Conservation (phyloP, 2,888 invertebrate species). For the Clanis bilineata region DNA sequence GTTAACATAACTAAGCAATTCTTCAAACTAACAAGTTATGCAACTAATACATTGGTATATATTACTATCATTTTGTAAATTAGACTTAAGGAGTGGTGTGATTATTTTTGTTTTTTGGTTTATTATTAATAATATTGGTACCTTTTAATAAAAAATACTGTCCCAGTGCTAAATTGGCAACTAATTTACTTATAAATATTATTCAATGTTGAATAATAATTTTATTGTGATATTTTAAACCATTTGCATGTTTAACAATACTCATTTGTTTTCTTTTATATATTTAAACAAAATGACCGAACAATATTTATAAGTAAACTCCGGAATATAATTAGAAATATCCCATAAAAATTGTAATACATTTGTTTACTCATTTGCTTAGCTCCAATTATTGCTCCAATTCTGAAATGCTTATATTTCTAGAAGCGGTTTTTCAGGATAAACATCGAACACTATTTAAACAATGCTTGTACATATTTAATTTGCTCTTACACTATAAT, state of each 20-base stretch:
- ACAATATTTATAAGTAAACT: constrained; percentile 13
- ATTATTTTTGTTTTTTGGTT: constrained; percentile 35
- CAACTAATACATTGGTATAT: constrained; percentile 55
- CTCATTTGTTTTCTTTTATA: neutral
- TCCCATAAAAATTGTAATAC: constrained; percentile 2
- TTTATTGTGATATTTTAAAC: constrained; percentile 1
- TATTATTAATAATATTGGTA: neutral
- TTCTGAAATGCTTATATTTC: constrained; percentile 9
- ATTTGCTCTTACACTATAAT: constrained; percentile 15
- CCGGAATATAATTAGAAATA: neutral
- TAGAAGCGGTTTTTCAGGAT: constrained; percentile 3
- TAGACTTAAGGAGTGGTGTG: constrained; percentile 80
- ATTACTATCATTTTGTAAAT: constrained; percentile 64
- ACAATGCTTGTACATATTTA: constrained; percentile 15
- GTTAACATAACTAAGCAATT: constrained; percentile 15
- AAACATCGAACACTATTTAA: neutral
- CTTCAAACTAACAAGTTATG: constrained; percentile 43
- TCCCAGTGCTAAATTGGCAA: neutral
- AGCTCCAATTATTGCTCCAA: constrained; percentile 17
- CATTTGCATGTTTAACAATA: neutral
- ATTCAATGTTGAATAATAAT: constrained; percentile 1
- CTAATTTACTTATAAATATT: constrained; percentile 9
- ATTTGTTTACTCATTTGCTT: constrained; percentile 12
- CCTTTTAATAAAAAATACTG: constrained; percentile 16
- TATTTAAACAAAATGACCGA: neutral